phyloP scores from a whole-genome alignment of 1,140 invertebrate genomes.

The Euborellia annulipes region DNA sequence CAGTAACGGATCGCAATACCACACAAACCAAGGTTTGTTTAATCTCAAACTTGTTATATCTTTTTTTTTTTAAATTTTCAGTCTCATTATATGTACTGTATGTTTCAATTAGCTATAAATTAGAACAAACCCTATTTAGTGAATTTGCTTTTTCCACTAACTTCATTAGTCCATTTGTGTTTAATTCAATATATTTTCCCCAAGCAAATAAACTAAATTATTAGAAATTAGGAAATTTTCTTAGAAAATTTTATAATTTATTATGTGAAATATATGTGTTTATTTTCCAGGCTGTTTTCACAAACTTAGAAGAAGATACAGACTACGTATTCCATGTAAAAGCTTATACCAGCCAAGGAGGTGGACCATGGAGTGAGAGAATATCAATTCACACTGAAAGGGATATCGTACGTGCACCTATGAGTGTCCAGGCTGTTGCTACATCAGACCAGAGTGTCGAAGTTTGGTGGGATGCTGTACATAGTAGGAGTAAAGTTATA shows the following conservation, averaged over 20 bases:
- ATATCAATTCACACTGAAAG: constrained; percentile 68
- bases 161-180: too few relatives aligned
- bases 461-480: constrained; percentile 93
- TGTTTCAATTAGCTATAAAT: too few relatives aligned
- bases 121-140: constrained; percentile 20
- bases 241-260: background rate
- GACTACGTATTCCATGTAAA: constrained; percentile 89
- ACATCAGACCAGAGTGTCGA: constrained; percentile 83
- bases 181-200: too few relatives aligned
- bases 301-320: constrained; percentile 84
- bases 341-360: constrained; percentile 76
- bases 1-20: constrained; percentile 63
- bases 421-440: constrained; percentile 78
- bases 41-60: too few relatives aligned
- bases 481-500: constrained; percentile 61
- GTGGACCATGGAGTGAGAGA: constrained; percentile 79
- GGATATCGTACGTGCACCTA: constrained; percentile 77
- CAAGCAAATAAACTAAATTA: too few relatives aligned
- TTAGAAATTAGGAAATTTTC: too few relatives aligned
- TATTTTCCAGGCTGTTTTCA: constrained; percentile 64
- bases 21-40: constrained; percentile 42
- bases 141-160: too few relatives aligned
- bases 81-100: too few relatives aligned
- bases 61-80: too few relatives aligned
- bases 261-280: background rate